Evolutionary conservation across 37 sponge, comb jelly and placozoan species (phyloP), one percentile per base, ranked within the genome.

Genomic region (Cladorhizidae sp.): DNA sequence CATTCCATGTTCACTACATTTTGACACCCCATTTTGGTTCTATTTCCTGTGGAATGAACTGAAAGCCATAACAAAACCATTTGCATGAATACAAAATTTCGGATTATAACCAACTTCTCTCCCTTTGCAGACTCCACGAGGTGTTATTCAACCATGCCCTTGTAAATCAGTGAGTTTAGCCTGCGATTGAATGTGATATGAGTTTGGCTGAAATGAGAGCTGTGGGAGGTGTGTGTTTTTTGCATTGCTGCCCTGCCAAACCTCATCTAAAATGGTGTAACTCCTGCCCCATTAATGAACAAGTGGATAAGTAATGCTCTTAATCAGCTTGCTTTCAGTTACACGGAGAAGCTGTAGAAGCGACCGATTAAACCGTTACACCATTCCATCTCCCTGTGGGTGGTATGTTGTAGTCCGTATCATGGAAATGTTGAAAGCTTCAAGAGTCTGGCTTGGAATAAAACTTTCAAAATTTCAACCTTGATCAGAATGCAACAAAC

Each of bases 351-450:
- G 63, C 37, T 89, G 84, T 2, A 89, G 67, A 15, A 89, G 70
- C 15, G 80, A 74, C 17, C 84, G 56, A 64, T 89, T 89, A 29
- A 73, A 73, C 0, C 84, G 54, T 55, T 89, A 80, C 36, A 89
- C 84, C 75, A 84, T 61, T 39, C 85, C 90, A 59, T 89, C 84
- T 0, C 89, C 80, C 74, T 77, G 75, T 21, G 84, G 84, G 52
- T 83, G 84, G 45, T 89, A 83, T 9, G 89, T 54, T 20, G 89
- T 77, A 3, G 83, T 88, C 3, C 67, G 43, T 21, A 73, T 43
- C 45, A 83, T 89, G 33, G n/a, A 8, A 23, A 78, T 41, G 9
- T 84, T 84, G 26, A 83, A 83, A 40, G 80, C 89, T 2, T 72
- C 43, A 41, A 70, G 64, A 6, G 80, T 79, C 29, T 80, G 69